Percentiles rank a stretch among this genome's conserved stretches.
Evolutionary conservation across 2,113 vertebrate genomes (phyloP).

Genomic region (Corythaixoides concolor): DNA sequence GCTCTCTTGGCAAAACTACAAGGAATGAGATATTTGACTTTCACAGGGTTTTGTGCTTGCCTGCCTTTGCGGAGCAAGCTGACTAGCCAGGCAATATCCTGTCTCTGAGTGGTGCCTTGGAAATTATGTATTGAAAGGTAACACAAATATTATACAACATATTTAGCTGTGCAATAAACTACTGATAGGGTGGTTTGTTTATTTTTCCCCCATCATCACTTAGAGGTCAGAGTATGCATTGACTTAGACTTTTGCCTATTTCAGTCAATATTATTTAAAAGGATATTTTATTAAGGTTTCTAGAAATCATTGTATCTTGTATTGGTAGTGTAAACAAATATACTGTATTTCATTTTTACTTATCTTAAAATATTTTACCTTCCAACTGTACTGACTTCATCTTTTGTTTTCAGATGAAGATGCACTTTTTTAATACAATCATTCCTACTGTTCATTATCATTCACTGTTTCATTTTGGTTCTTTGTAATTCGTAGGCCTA

Average conservation of each 20-base stretch:
- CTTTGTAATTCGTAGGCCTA: neutral
- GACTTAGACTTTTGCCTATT: accelerated
- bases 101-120: neutral
- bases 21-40: neutral
- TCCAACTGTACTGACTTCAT: neutral
- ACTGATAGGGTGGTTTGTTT: too few relatives aligned
- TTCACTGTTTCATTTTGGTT: neutral
- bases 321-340: neutral
- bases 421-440: neutral
- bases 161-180: neutral
- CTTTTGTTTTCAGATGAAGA: neutral
- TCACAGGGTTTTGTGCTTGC: neutral
- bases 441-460: neutral
- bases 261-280: neutral
- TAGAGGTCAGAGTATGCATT: neutral
- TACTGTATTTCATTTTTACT: neutral
- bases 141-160: neutral
- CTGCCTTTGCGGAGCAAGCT: neutral
- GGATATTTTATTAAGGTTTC: neutral
- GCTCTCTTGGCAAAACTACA: neutral
- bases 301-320: neutral
- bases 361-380: neutral
- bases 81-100: neutral
- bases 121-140: neutral
- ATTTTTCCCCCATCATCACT: neutral